Evolutionary conservation across 1,140 invertebrate genomes (phyloP), one percentile per base, ranked within the genome.

Genomic region (Aricia agestis): DNA sequence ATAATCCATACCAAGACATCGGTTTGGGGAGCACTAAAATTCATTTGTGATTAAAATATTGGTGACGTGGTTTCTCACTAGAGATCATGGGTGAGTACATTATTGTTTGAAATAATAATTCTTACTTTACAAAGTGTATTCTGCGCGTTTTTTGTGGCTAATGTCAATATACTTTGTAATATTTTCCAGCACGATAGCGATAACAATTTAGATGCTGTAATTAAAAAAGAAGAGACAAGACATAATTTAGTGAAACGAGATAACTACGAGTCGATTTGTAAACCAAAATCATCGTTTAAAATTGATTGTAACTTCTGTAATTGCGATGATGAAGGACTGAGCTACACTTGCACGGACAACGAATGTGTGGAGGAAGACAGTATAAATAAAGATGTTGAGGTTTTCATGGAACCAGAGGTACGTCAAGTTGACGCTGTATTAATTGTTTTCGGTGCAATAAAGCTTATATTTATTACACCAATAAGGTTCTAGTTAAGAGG

Each of bases 291-390:
- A 6, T 70, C 76, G 6, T 88, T 89, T 45, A 80, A 85, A 71
- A 42, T 78, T 0, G 86, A 91, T 10, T 92, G 90, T 31, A 92
- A 92, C 72, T 75, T 75, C 31, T 92, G 90, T 59, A 81, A 79
- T 67, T 92, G 91, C 73, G 79, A 80, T 0, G 36, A 74, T 0
- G 78, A 82, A 18, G 90, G 89, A 0, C 77, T 79, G 0, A 84
- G 80, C 59, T 90, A 83, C 67, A 74, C 73, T 0, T 92, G 90
- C 69, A 86, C 87, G 0, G 74, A 82, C 9, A 83, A 82, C 6
- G 86, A 87, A 67, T 91, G 89, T 68, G 69, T 83, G 66, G 85
- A 87, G 15, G 68, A 68, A 32, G 79, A 84, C 31, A 75, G 82
- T 36, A 77, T 83, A 32, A 78, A 78, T 32, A 82, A 83, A 19